phyloP scores from a whole-genome alignment of 2,888 invertebrate species.

The Theretra japonica region DNA sequence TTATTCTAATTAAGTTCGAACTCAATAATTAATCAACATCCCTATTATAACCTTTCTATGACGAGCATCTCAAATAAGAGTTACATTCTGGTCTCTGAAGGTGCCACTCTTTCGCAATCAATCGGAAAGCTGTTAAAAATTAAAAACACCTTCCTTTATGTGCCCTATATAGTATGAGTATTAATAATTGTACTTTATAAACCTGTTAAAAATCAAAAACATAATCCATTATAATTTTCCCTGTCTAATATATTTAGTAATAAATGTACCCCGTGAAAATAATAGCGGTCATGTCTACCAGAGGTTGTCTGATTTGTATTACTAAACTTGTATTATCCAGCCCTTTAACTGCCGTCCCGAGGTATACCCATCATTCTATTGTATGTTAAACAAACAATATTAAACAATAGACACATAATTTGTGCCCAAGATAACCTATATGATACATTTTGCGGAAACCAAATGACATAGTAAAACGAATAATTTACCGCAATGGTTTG shows the following conservation, averaged over 20 bases:
- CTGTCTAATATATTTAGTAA: slow-evolving; percentile 7
- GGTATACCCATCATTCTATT: slow-evolving; percentile 37
- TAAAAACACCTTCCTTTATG: too few species aligned
- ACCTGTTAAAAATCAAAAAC: too few species aligned
- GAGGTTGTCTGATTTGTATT: slow-evolving; percentile 17
- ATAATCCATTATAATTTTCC: too few species aligned
- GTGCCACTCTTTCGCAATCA: too few species aligned
- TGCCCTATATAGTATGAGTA: too few species aligned
- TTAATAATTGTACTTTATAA: too few species aligned
- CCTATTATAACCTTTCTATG: too few species aligned
- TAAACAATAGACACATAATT: slow-evolving; percentile 36
- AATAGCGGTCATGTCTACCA: slow-evolving; percentile 14
- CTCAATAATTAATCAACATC: too few species aligned
- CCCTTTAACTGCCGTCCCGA: slow-evolving; percentile 35
- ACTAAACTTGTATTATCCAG: slow-evolving; percentile 32
- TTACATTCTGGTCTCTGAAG: too few species aligned
- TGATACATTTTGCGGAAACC: slow-evolving; percentile 15
- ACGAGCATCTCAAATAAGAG: too few species aligned
- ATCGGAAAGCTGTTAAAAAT: too few species aligned
- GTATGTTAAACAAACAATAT: slow-evolving; percentile 28
- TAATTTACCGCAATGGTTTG: background rate
- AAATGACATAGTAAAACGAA: background rate
- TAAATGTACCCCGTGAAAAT: slow-evolving; percentile 9
- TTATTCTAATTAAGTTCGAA: too few species aligned
- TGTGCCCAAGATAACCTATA: slow-evolving; percentile 13